Percentiles rank a stretch among this genome's conserved stretches.
Conservation (phyloP, 2,797 vertebrate species). For the Taenioides sp. region DNA sequence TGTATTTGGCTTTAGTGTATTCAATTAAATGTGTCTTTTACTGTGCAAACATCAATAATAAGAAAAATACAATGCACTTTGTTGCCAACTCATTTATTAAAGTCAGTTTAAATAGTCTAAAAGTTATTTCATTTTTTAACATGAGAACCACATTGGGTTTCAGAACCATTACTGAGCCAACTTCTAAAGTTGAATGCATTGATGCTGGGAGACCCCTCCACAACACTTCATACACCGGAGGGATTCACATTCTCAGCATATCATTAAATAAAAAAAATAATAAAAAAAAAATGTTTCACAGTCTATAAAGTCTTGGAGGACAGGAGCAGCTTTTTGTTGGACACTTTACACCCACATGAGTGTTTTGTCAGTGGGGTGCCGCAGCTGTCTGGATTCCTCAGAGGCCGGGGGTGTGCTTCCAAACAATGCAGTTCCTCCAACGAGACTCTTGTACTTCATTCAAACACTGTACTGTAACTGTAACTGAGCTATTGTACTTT, state of each 20-base stretch:
- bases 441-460: constrained; percentile 18
- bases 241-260: constrained; percentile 30
- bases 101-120: constrained; percentile 48
- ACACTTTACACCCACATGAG: constrained; percentile 62
- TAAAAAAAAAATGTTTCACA: constrained; percentile 18
- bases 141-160: constrained; percentile 23
- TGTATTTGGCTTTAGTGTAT: too few relatives aligned
- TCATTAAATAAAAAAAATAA: constrained; percentile 23
- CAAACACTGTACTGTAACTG: constrained; percentile 37
- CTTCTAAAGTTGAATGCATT: constrained; percentile 60
- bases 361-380: constrained; percentile 57
- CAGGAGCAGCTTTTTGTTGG: constrained; percentile 22
- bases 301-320: constrained; percentile 2
- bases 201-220: constrained; percentile 30
- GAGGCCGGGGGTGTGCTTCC: constrained; percentile 27
- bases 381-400: constrained; percentile 66
- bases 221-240: constrained; percentile 15
- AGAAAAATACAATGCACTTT: constrained; percentile 1
- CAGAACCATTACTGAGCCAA: constrained; percentile 41
- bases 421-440: constrained; percentile 41
- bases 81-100: constrained; percentile 46
- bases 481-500: neutral
- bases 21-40: too few relatives aligned
- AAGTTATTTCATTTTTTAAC: constrained; percentile 25
- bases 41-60: neutral